phyloP scores from a whole-genome alignment of 2,888 invertebrate species.

The Sycophila texana region DNA sequence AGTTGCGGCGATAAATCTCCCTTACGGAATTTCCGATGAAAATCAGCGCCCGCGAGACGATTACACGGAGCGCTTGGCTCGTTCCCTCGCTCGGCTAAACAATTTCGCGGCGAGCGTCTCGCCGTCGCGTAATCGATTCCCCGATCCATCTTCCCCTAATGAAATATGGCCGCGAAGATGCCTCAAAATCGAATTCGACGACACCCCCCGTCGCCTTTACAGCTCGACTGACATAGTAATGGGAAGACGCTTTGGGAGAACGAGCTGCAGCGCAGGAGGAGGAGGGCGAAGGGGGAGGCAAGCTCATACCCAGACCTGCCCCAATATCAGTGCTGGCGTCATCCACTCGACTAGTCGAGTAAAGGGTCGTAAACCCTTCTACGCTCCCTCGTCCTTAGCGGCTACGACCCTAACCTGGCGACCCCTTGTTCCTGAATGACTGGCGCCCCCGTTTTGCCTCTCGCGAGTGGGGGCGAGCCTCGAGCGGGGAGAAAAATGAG shows the following conservation, averaged over 20 bases:
- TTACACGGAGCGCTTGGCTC: slow-evolving; percentile 27
- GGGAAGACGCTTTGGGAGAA: background rate
- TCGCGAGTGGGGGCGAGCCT: background rate
- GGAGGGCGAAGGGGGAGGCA: background rate
- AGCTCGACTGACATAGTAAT: slow-evolving; percentile 18
- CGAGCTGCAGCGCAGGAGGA: slow-evolving; percentile 13
- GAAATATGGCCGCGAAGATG: slow-evolving; percentile 40
- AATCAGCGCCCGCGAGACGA: slow-evolving; percentile 41
- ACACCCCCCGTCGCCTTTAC: slow-evolving; percentile 5
- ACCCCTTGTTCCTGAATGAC: slow-evolving; percentile 64
- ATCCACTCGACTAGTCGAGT: slow-evolving; percentile 43
- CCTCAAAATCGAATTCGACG: slow-evolving; percentile 39
- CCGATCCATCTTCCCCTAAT: slow-evolving; percentile 53
- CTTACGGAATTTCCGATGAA: slow-evolving; percentile 38
- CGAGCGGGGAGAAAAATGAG: slow-evolving; percentile 6
- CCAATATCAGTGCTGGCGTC: slow-evolving; percentile 58
- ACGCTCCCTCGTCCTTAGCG: slow-evolving; percentile 54
- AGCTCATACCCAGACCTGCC: slow-evolving; percentile 58
- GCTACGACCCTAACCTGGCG: slow-evolving; percentile 67
- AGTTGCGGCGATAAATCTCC: slow-evolving; percentile 41
- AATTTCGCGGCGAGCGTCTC: slow-evolving; percentile 25
- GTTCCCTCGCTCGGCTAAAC: slow-evolving; percentile 42
- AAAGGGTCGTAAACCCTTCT: slow-evolving; percentile 68
- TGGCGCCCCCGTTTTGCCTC: slow-evolving; percentile 30
- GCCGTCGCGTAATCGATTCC: slow-evolving; percentile 44